Conservation (phyloP, 2,888 invertebrate species). For the Prosopocoilus inquinatus region DNA sequence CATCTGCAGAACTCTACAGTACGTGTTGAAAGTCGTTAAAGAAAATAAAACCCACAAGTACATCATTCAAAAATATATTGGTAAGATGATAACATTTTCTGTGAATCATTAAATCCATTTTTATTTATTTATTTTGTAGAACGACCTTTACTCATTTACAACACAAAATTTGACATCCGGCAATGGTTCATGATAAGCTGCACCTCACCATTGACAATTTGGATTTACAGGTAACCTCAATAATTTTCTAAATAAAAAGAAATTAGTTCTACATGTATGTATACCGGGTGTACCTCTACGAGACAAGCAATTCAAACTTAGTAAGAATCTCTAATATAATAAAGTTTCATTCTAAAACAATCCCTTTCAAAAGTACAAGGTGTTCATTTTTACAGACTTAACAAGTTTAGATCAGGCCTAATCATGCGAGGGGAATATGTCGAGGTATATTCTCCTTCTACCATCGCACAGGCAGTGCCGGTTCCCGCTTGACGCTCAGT, state of each 20-base stretch:
- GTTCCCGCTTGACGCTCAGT: no score
- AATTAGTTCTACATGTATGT: no score
- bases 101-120: slow-evolving; percentile 30
- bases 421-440: no score
- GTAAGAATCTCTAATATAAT: no score
- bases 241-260: no score
- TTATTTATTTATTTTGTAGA: slow-evolving; percentile 37
- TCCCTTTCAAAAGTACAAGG: no score
- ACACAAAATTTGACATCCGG: slow-evolving; percentile 88
- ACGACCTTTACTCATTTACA: slow-evolving; percentile 75
- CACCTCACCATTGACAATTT: slow-evolving; percentile 74
- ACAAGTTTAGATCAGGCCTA: no score
- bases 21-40: slow-evolving; percentile 64
- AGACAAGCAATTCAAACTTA: slow-evolving; percentile 1
- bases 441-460: no score
- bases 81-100: slow-evolving; percentile 51
- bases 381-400: no score
- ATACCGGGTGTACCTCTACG: no score
- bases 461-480: no score
- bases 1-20: slow-evolving; percentile 71
- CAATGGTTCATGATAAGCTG: slow-evolving; percentile 86
- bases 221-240: slow-evolving; percentile 70
- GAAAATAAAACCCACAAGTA: slow-evolving; percentile 61
- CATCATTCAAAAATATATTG: slow-evolving; percentile 89
- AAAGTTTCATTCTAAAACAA: no score